phyloP scores from a whole-genome alignment of 2,113 vertebrate genomes.

The Chloroceryle aenea region DNA sequence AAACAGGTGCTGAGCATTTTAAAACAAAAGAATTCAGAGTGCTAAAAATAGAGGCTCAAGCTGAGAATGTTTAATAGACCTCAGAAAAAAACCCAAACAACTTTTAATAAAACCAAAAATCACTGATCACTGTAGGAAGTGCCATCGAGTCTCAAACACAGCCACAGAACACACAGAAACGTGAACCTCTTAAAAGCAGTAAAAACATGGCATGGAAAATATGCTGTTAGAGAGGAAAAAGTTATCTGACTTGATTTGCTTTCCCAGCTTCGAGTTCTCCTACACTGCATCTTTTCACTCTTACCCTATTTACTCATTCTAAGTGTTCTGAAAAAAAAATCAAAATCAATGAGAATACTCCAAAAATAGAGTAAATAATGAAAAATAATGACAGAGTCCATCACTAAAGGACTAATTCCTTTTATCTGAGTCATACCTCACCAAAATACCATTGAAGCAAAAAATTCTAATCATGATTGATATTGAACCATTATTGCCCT shows the following conservation, averaged over 20 bases:
- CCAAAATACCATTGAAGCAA: background rate
- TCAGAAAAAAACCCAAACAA: background rate
- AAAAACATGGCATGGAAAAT: background rate
- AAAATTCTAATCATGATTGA: background rate
- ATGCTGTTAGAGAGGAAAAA: background rate
- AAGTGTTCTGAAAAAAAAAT: background rate
- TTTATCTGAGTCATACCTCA: background rate
- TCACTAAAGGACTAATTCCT: background rate
- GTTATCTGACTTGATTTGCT: background rate
- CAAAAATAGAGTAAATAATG: conserved; percentile 7
- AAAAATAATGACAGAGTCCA: background rate
- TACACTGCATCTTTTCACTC: background rate
- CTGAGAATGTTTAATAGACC: background rate
- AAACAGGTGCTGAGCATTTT: background rate
- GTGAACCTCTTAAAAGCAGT: background rate
- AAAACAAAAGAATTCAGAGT: background rate
- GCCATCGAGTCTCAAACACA: background rate
- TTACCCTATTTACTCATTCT: background rate
- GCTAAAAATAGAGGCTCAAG: background rate
- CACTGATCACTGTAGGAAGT: background rate
- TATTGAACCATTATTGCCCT: background rate
- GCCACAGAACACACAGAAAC: background rate
- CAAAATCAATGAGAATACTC: background rate
- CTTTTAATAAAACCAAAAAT: background rate
- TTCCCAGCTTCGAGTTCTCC: background rate